Percentiles rank a stretch among this genome's conserved stretches.
These are phyloP conservation scores for Drosophila sturtevanti DNA, from an alignment of 1,140 invertebrate genomes.

Conservation along the genomic window DNA sequence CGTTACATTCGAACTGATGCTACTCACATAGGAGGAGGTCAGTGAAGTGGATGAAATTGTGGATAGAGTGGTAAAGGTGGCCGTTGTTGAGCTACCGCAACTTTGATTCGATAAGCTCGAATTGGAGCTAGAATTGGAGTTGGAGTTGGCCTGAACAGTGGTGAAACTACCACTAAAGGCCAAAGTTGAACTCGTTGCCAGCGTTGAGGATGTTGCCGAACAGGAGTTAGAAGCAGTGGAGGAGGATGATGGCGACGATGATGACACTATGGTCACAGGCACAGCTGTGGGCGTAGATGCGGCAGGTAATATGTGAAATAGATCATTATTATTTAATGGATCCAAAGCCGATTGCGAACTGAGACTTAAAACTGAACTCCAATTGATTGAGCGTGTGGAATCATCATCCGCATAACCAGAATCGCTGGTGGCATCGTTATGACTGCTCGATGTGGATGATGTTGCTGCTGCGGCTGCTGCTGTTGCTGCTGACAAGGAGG, in stretches of 20 bases:
- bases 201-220: conserved; percentile 10
- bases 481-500: conserved; percentile 4
- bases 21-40: conserved; percentile 77
- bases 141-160: conserved; percentile 39
- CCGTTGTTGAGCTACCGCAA: conserved; percentile 54
- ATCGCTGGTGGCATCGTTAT: conserved; percentile 85
- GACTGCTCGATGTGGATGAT: conserved; percentile 12
- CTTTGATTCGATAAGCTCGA: conserved; percentile 16
- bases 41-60: conserved; percentile 77
- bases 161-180: conserved; percentile 77
- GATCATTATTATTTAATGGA: conserved; percentile 90
- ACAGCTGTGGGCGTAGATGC: conserved; percentile 71
- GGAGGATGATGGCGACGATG: conserved; percentile 25
- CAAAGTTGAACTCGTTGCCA: conserved; percentile 35
- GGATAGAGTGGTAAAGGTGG: conserved; percentile 75
- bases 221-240: conserved; percentile 1
- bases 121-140: conserved; percentile 15
- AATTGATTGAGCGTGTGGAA: conserved; percentile 90
- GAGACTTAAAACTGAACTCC: conserved; percentile 94
- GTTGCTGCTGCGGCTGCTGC: not conserved
- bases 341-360: conserved; percentile 92
- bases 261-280: conserved; percentile 58
- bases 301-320: conserved; percentile 84
- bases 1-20: conserved; percentile 66
- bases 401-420: conserved; percentile 91